Evolutionary conservation across 1,140 invertebrate genomes (phyloP).

Genomic region (Telenomus remus): DNA sequence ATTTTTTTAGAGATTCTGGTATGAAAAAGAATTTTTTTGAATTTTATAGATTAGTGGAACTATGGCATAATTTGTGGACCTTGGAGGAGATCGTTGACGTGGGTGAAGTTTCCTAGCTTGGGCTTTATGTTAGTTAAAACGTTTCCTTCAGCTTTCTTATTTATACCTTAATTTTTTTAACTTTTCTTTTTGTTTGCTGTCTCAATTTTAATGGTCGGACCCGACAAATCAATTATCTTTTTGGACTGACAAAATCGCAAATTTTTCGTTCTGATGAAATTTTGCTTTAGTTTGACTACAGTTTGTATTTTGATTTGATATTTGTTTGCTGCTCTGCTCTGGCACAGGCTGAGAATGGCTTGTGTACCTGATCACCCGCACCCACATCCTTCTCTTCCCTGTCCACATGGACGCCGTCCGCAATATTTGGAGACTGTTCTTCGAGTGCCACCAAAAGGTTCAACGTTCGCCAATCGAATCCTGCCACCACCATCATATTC

Average conservation of each 20-base stretch:
- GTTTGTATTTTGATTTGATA: conserved; percentile 7
- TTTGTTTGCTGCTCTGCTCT: conserved; percentile 69
- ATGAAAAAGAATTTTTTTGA: too few species aligned
- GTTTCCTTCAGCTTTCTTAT: too few species aligned
- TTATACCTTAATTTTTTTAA: too few species aligned
- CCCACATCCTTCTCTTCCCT: conserved; percentile 95
- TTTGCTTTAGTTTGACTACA: conserved; percentile 20
- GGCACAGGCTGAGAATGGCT: conserved; percentile 71
- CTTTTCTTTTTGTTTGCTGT: too few species aligned
- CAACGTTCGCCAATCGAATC: conserved; percentile 99
- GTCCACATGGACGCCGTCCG: conserved; percentile 94
- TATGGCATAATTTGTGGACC: conserved; percentile 6
- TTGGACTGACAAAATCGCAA: too few species aligned
- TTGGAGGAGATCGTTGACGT: conserved; percentile 19
- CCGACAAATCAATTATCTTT: too few species aligned
- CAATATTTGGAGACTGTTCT: conserved; percentile 98
- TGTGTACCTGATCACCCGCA: conserved; percentile 98
- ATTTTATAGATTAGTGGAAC: too few species aligned
- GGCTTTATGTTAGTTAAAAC: too few species aligned
- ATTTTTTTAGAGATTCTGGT: too few species aligned
- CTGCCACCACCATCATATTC: conserved; percentile 76
- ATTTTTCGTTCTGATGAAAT: background rate
- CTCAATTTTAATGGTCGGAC: too few species aligned
- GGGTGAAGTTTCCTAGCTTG: conserved; percentile 5
- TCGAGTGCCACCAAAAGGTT: conserved; percentile 98